Evolutionary conservation across 23 tunicate species (phyloP).

Genomic region (Styela clava): DNA sequence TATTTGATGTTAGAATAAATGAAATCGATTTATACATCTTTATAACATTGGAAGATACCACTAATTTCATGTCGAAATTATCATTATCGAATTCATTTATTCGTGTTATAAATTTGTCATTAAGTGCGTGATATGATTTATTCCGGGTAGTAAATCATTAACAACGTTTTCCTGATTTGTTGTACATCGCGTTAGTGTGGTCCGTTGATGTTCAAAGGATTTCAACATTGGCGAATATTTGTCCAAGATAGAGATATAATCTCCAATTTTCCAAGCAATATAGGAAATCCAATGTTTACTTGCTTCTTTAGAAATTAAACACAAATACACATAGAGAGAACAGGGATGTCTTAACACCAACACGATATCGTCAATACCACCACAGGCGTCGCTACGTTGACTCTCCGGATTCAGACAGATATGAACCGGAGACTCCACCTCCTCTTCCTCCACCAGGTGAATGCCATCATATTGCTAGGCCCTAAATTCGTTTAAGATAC

Average conservation of each 20-base stretch:
- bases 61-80: too few species aligned
- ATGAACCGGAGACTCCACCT: constrained; percentile 15
- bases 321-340: constrained; percentile 21
- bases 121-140: background rate
- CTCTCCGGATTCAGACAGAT: constrained; percentile 22
- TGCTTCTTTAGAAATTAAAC: background rate
- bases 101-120: background rate
- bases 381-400: background rate
- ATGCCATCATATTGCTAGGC: background rate
- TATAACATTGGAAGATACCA: too few species aligned
- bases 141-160: background rate
- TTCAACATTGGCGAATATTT: background rate
- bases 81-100: too few species aligned
- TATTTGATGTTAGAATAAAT: too few species aligned
- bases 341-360: constrained; percentile 20
- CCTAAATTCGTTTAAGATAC: too few species aligned
- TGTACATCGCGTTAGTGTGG: too few species aligned
- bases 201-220: background rate
- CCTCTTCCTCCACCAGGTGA: constrained; percentile 10
- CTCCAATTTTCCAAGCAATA: background rate
- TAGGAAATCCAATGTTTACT: background rate
- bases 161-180: background rate
- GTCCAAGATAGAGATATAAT: background rate
- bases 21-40: too few species aligned
- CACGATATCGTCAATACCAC: constrained; percentile 1